These are phyloP conservation scores for Heterodera carotae DNA, from an alignment of 1,140 invertebrate genomes.

Conservation along the genomic window DNA sequence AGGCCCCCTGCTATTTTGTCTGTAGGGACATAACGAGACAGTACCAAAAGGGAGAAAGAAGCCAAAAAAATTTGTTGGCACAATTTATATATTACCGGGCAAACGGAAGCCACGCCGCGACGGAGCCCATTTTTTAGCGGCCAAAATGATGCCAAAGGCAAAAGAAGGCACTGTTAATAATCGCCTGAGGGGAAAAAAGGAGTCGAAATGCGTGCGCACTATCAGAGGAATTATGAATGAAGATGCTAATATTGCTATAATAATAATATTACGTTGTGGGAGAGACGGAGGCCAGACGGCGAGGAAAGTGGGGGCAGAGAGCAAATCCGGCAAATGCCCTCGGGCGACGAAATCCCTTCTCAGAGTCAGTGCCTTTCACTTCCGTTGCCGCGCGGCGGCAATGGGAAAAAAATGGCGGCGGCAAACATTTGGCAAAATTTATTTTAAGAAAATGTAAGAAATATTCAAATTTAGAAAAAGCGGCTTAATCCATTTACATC, in stretches of 20 bases:
- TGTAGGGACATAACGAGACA: too few relatives aligned
- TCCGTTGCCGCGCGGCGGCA: background rate
- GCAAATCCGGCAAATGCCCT: background rate
- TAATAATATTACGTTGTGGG: too few relatives aligned
- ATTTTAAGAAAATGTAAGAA: too few relatives aligned
- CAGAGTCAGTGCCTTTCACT: background rate
- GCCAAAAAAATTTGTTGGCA: slow-evolving; percentile 1
- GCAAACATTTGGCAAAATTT: background rate
- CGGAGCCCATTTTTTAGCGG: slow-evolving; percentile 11
- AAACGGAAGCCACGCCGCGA: slow-evolving; percentile 32
- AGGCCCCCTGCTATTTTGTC: too few relatives aligned
- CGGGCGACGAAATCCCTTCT: background rate
- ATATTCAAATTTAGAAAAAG: too few relatives aligned
- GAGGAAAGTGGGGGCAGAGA: background rate
- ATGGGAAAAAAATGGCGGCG: background rate
- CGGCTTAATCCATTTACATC: too few relatives aligned
- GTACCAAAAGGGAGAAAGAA: too few relatives aligned
- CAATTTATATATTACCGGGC: slow-evolving; percentile 12
- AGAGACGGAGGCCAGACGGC: background rate
- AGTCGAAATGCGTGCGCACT: background rate
- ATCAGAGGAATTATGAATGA: background rate
- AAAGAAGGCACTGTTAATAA: background rate
- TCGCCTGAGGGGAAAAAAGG: background rate
- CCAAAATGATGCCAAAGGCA: background rate
- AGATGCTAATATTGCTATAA: background rate